Conservation (phyloP, 2,113 vertebrate genomes). For the Manacus vitellinus region DNA sequence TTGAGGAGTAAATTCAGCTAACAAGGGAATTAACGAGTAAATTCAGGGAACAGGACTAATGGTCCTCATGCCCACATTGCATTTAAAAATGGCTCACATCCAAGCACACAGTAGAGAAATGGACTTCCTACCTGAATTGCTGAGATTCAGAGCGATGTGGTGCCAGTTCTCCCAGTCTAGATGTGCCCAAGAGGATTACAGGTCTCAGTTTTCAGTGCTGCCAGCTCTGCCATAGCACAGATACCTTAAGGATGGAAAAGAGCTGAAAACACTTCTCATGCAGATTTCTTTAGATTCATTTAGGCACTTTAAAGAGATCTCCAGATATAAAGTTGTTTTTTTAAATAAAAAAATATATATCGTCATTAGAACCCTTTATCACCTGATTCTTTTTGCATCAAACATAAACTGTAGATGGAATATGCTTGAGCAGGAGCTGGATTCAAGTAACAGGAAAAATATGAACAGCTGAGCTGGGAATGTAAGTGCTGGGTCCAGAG, state of each 20-base stretch:
- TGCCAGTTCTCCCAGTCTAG: background rate
- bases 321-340: conserved; percentile 28
- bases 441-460: background rate
- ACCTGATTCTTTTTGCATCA: conserved; percentile 9
- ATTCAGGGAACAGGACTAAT: background rate
- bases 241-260: background rate
- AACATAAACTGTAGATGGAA: conserved; percentile 52
- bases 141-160: background rate
- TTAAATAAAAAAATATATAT: background rate
- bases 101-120: background rate
- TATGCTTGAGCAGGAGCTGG: conserved; percentile 38
- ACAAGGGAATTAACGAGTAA: background rate
- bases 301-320: background rate
- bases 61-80: background rate
- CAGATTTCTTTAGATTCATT: background rate
- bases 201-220: background rate
- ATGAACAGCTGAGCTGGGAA: conserved; percentile 28
- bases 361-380: background rate
- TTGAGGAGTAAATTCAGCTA: background rate
- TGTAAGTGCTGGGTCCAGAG: background rate
- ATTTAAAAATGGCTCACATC: background rate
- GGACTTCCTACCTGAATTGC: background rate
- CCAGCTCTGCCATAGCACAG: background rate
- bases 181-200: background rate
- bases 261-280: background rate